Evolutionary conservation across 1,140 invertebrate genomes (phyloP).

Genomic region (Orius insidiosus): DNA sequence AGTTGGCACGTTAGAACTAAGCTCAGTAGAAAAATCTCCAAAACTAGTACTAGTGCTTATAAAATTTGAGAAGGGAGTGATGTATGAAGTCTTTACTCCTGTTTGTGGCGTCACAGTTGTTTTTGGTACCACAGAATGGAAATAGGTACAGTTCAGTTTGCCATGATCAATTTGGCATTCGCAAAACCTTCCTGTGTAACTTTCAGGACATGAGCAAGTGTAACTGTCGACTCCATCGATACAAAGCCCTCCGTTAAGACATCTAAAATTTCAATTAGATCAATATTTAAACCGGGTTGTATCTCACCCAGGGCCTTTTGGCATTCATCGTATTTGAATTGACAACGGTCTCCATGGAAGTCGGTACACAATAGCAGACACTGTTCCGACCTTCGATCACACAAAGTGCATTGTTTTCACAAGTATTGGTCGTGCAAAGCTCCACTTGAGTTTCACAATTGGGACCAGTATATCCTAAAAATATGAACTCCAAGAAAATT

Average conservation of each 20-base stretch:
- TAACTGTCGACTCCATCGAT: slow-evolving; percentile 69
- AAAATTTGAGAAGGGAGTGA: no score
- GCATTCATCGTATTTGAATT: slow-evolving; percentile 77
- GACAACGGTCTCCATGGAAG: slow-evolving; percentile 71
- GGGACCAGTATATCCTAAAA: slow-evolving; percentile 60
- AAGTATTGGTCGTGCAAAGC: slow-evolving; percentile 53
- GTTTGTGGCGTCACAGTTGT: slow-evolving; percentile 11
- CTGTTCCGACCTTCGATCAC: slow-evolving; percentile 51
- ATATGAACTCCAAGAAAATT: not conserved
- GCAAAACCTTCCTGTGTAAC: slow-evolving; percentile 53
- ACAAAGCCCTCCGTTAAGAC: slow-evolving; percentile 68
- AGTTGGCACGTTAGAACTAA: slow-evolving; percentile 1
- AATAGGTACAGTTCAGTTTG: slow-evolving; percentile 18
- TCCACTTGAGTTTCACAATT: slow-evolving; percentile 52
- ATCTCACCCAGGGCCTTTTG: slow-evolving; percentile 45
- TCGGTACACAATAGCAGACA: slow-evolving; percentile 76
- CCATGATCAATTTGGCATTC: slow-evolving; percentile 40
- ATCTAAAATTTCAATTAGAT: slow-evolving; percentile 31
- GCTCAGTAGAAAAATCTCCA: not conserved
- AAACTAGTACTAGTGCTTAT: no score
- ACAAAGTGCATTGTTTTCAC: slow-evolving; percentile 63
- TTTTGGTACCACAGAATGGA: slow-evolving; percentile 13
- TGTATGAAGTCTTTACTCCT: no score
- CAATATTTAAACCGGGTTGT: not conserved
- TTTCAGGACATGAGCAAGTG: slow-evolving; percentile 60